These are phyloP conservation scores for Ectropis crepuscularia DNA, from an alignment of 2,888 invertebrate genomes.

Conservation along the genomic window DNA sequence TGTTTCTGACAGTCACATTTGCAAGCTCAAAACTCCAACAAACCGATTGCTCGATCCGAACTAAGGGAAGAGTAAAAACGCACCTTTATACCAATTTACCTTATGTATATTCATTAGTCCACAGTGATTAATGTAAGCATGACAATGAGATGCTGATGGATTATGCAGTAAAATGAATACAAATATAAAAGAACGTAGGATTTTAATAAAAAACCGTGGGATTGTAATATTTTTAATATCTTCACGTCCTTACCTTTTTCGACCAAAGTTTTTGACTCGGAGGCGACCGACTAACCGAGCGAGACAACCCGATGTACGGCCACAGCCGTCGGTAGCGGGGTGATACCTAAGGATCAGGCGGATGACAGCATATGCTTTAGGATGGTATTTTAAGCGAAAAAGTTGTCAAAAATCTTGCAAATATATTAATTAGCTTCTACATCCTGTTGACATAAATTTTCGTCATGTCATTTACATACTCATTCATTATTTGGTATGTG, in stretches of 20 bases:
- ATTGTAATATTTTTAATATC: constrained; percentile 32
- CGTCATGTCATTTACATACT: no score
- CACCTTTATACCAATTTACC: constrained; percentile 3
- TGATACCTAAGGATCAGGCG: constrained; percentile 81
- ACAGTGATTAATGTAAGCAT: constrained; percentile 32
- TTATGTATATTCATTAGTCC: constrained; percentile 25
- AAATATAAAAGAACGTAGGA: constrained; percentile 16
- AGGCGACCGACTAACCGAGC: constrained; percentile 77
- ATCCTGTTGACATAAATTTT: no score
- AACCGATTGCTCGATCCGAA: neutral
- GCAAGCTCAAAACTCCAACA: neutral
- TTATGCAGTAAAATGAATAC: constrained; percentile 19
- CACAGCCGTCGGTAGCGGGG: constrained; percentile 77
- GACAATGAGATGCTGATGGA: constrained; percentile 40
- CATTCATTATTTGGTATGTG: no score
- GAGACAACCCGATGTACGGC: constrained; percentile 76
- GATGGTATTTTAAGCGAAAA: constrained; percentile 9
- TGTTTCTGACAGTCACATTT: no score
- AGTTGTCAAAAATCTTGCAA: no score
- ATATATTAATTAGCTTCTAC: no score
- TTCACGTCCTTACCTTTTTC: constrained; percentile 75
- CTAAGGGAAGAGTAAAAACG: neutral
- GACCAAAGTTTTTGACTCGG: constrained; percentile 81
- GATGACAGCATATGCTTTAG: constrained; percentile 49
- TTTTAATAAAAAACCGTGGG: constrained; percentile 21